Evolutionary conservation across 2,888 invertebrate species (phyloP).

Genomic region (Bombylius discolor): DNA sequence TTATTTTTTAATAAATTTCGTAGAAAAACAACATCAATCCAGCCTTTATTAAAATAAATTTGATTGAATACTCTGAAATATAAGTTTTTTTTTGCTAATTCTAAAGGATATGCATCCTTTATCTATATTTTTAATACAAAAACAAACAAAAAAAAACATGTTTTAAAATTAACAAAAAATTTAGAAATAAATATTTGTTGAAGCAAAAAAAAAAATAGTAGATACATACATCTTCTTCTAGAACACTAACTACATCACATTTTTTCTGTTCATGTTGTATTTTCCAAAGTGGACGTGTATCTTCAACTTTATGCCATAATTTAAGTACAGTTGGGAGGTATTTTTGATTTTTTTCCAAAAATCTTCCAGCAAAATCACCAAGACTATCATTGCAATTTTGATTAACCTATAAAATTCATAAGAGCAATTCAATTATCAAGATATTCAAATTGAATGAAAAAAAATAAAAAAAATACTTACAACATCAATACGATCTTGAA

Average conservation of each 20-base stretch:
- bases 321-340: constrained; percentile 3
- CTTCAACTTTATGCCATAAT: constrained; percentile 1
- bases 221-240: constrained; percentile 6
- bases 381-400: constrained; percentile 7
- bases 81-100: constrained; percentile 23
- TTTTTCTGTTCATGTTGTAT: constrained; percentile 6
- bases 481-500: not conserved
- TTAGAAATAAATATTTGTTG: too few species aligned
- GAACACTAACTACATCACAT: constrained; percentile 11
- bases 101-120: constrained; percentile 18
- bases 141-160: too few species aligned
- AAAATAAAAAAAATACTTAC: not conserved
- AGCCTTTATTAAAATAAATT: constrained; percentile 25
- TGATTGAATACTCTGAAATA: constrained; percentile 26
- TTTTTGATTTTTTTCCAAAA: constrained; percentile 6
- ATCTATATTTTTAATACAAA: not conserved
- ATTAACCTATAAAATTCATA: constrained; percentile 1
- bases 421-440: not conserved
- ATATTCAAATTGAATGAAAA: too few species aligned
- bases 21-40: constrained; percentile 27
- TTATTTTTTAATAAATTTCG: constrained; percentile 21
- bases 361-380: constrained; percentile 7
- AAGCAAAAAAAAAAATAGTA: too few species aligned
- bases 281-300: constrained; percentile 6
- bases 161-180: too few species aligned